Base-by-base conservation (phyloP, 2,113 vertebrate genomes). In the Peromyscus californicus region DNA sequence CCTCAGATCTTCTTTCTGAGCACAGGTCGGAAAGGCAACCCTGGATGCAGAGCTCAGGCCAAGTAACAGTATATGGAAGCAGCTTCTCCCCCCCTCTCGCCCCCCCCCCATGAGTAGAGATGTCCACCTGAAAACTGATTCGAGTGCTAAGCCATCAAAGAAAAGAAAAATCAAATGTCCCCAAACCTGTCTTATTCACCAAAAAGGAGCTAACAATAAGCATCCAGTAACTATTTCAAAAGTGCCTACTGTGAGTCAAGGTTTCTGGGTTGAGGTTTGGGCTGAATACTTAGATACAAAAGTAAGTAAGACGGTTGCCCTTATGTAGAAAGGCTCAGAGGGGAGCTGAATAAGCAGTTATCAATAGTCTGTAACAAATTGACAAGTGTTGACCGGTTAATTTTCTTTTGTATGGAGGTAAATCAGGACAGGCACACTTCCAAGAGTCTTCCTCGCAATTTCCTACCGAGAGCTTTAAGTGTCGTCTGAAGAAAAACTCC, bases 261-360 rank as follows among this genome's bases (percentile, higher is more conserved):
- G 19, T 54, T 93, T 93, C 48, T 76, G 21, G 31, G 31, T 24
- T 45, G 84, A 84, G 19, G 15, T 61, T 89, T 94, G 36, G 48
- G 57, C 31, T 85, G 76, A 96, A 45, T 22, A 54, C 5, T 69
- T 29, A 48, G 70, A 51, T 89, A 76, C 12, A 76, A 85, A 94
- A 80, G 39, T 48, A 80, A 78, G 39, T 26, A 83, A 88, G 59
- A 59, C 12, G 45, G n/a, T 90, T 90, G n/a, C 29, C n/a, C 16
- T 63, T 67, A 74, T 3, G 24, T 54, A 90, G 54, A 85, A 39
- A 79, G 69, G 2, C n/a, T 84, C n/a, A 11, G 29, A 88, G 6
- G 36, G 6, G 36, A 33, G 33, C 36, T 79, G 67, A 92, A 82
- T n/a, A 45, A 92, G 48, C 39, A 80, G 12, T 42, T n/a, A 48